phyloP scores from a whole-genome alignment of 1,140 invertebrate species.

The Drusus annulatus region DNA sequence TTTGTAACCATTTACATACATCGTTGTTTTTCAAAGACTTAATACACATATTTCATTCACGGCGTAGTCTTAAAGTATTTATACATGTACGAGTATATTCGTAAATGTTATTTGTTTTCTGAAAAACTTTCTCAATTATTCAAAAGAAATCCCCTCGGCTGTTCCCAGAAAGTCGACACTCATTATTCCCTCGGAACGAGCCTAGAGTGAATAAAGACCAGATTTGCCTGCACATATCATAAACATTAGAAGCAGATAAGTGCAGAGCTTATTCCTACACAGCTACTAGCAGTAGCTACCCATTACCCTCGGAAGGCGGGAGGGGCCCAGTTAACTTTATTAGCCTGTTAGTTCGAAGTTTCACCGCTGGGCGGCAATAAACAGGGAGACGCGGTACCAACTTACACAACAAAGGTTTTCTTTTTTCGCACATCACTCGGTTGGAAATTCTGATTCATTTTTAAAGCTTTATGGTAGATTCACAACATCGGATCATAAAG shows the following conservation, averaged over 20 bases:
- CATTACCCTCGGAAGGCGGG: not conserved
- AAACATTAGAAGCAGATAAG: conserved; percentile 48
- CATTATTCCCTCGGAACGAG: conserved; percentile 24
- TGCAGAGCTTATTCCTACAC: not conserved
- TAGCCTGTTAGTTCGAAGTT: conserved; percentile 16
- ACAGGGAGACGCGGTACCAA: not conserved
- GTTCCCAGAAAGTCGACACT: conserved; percentile 12
- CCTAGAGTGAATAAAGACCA: conserved; percentile 43
- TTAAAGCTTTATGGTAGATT: no score
- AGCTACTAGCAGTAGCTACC: no score
- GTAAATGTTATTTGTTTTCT: not conserved
- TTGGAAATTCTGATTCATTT: no score
- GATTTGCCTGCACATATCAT: conserved; percentile 52
- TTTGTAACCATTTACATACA: no score
- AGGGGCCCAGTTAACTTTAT: conserved; percentile 21
- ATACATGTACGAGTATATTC: no score
- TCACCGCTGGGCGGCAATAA: not conserved
- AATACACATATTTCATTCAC: no score
- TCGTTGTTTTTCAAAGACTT: no score
- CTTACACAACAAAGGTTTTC: no score
- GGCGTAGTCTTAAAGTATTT: no score
- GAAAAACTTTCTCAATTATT: conserved; percentile 24
- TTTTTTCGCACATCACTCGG: no score
- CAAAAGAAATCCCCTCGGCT: not conserved
- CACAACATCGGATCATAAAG: no score